Base-by-base conservation (phyloP, 2,888 invertebrate genomes). In the Coleophora flavipennella region DNA sequence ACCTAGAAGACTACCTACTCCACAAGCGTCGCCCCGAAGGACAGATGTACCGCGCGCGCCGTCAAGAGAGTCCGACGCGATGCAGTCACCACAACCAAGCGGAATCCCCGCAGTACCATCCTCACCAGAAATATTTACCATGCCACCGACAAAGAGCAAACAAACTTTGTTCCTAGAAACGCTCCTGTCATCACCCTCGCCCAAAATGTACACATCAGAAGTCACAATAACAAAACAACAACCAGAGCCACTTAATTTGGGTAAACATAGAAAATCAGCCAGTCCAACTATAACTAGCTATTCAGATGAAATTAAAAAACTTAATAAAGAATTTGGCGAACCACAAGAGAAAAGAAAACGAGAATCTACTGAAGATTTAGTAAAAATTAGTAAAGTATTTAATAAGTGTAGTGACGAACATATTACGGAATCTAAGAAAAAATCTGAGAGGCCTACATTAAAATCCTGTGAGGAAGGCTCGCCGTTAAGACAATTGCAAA, bases 231-330 rank as follows among this genome's bases (percentile, higher is more conserved):
- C 83, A 4, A 80, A 84, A 54, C 79, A 84, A 46, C 90, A 90
- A 60, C 89, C 88, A 49, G 90, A 91, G 64, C 91, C 92, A 3
- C 68, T 91, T 31, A 90, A 92, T 72, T 71, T 91, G 55, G 92
- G 91, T 2, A 90, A 89, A 63, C 86, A 87, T 53, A 72, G 88
- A 55, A 90, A 89, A 67, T 90, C 88, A 10, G 89, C 89, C 0
- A 91, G 91, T 66, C 91, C 91, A 0, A 91, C 91, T 0, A 90
- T 91, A 1, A 89, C 90, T n/a, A 90, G 90, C 41, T 91, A 91
- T 56, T 91, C 91, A 0, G 91, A 92, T 51, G 91, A 91, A 63
- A 88, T 89, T 3, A 88, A 88, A 49, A 88, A 87, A 53, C 78
- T 88, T 42, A 79, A 63, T 44, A 67, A 88, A 74, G 77, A 87